These are phyloP conservation scores for Bombus soroeensis DNA, from an alignment of 1,140 invertebrate species.

Conservation along the genomic window DNA sequence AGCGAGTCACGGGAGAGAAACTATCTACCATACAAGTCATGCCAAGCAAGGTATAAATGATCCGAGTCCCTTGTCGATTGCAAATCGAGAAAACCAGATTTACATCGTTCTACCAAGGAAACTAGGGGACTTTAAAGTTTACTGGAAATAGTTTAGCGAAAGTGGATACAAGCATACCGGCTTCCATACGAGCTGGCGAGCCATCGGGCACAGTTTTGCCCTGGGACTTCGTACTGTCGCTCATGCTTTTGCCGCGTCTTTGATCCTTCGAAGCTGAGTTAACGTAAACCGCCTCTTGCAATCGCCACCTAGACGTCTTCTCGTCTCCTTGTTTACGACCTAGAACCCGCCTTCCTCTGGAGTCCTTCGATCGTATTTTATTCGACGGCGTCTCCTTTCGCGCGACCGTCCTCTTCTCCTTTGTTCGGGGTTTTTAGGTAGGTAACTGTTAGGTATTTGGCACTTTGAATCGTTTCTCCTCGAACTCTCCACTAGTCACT, in stretches of 20 bases:
- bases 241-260: slow-evolving; percentile 67
- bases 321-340: slow-evolving; percentile 1
- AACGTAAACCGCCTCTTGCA: slow-evolving; percentile 32
- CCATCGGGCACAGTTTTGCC: slow-evolving; percentile 62
- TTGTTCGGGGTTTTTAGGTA: too few species aligned
- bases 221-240: slow-evolving; percentile 69
- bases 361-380: neutral
- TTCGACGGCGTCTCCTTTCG: neutral
- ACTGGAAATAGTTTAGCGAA: neutral
- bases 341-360: neutral
- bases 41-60: neutral
- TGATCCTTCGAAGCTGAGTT: slow-evolving; percentile 49
- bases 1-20: neutral
- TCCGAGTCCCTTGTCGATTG: neutral
- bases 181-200: slow-evolving; percentile 68
- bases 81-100: neutral
- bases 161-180: slow-evolving; percentile 66
- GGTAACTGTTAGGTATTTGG: too few species aligned
- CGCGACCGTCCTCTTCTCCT: neutral
- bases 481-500: too few species aligned
- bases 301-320: slow-evolving; percentile 14
- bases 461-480: too few species aligned
- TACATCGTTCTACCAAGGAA: neutral
- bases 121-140: too few species aligned
- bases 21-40: neutral